Evolutionary conservation across 2,888 invertebrate species (phyloP).

Genomic region (Odontocerum albicorne): DNA sequence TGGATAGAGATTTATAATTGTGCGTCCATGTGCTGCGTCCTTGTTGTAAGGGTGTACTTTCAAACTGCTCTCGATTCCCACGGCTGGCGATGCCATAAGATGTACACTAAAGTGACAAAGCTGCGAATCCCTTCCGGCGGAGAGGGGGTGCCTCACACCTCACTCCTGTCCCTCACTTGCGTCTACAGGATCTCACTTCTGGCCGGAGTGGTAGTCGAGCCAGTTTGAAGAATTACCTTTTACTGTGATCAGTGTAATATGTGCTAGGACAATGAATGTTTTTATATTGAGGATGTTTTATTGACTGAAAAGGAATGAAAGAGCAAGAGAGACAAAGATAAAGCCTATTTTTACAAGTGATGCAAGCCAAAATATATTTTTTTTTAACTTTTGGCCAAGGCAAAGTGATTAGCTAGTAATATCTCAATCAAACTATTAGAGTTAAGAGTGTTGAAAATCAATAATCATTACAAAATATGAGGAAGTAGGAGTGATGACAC

Average conservation of each 20-base stretch:
- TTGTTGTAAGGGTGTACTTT: slow-evolving; percentile 41
- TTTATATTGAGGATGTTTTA: slow-evolving; percentile 24
- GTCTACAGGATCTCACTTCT: slow-evolving; percentile 27
- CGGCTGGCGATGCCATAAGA: slow-evolving; percentile 25
- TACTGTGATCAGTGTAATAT: slow-evolving; percentile 35
- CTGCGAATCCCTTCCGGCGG: not conserved
- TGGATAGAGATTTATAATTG: slow-evolving; percentile 39
- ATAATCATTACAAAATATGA: slow-evolving; percentile 19
- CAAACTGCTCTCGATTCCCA: slow-evolving; percentile 18
- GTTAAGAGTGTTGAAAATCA: slow-evolving; percentile 24
- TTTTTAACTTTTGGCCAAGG: slow-evolving; percentile 27
- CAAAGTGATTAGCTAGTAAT: slow-evolving; percentile 32
- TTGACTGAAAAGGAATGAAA: slow-evolving; percentile 33
- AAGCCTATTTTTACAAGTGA: slow-evolving; percentile 36
- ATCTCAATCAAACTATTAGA: slow-evolving; percentile 35
- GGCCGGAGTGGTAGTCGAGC: slow-evolving; percentile 14
- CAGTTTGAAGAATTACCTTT: slow-evolving; percentile 27
- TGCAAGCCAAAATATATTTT: slow-evolving; percentile 35
- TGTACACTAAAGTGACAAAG: slow-evolving; percentile 9
- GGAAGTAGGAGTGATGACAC: slow-evolving; percentile 27
- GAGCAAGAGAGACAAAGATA: slow-evolving; percentile 27
- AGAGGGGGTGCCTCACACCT: too few relatives aligned
- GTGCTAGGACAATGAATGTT: slow-evolving; percentile 37
- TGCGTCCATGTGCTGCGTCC: slow-evolving; percentile 58
- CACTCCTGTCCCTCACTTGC: too few relatives aligned